These are phyloP conservation scores for Odontocolon sp. DNA, from an alignment of 2,888 invertebrate species.

Conservation along the genomic window DNA sequence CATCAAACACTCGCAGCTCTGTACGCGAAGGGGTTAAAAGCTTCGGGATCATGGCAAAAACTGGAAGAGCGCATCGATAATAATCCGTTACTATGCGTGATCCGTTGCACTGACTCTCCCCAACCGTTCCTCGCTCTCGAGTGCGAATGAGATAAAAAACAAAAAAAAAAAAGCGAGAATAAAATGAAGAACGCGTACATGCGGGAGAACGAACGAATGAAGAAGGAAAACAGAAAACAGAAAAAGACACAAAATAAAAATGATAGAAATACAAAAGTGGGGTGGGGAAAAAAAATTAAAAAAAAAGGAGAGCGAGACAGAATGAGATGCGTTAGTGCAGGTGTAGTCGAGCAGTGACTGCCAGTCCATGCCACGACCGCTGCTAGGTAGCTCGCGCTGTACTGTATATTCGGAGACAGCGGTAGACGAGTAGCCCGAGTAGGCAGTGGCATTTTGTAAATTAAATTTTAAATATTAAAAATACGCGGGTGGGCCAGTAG, in stretches of 20 bases:
- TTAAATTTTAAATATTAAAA: conserved; percentile 81
- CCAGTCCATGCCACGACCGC: conserved; percentile 16
- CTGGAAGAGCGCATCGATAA: conserved; percentile 58
- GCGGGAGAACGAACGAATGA: conserved; percentile 24
- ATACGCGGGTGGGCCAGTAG: conserved; percentile 72
- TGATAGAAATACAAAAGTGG: no score
- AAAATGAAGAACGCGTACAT: conserved; percentile 15
- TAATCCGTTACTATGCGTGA: conserved; percentile 59
- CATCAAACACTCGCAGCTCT: conserved; percentile 50
- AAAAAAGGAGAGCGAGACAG: neutral
- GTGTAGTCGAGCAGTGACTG: conserved; percentile 21
- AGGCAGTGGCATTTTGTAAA: conserved; percentile 79
- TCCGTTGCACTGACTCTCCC: conserved; percentile 50
- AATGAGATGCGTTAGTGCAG: conserved; percentile 47
- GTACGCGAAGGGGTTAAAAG: conserved; percentile 56
- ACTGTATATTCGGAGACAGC: conserved; percentile 61
- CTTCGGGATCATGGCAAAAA: conserved; percentile 59
- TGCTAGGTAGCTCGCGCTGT: conserved; percentile 25
- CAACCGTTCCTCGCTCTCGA: conserved; percentile 23
- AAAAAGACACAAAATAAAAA: conserved; percentile 18
- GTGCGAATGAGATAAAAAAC: conserved; percentile 46
- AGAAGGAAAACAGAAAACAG: neutral
- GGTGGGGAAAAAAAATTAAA: conserved; percentile 23
- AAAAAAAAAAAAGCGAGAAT: conserved; percentile 6
- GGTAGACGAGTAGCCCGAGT: conserved; percentile 60